These are phyloP conservation scores for Crotalus horridus DNA, from an alignment of 2,113 vertebrate species.

Conservation along the genomic window DNA sequence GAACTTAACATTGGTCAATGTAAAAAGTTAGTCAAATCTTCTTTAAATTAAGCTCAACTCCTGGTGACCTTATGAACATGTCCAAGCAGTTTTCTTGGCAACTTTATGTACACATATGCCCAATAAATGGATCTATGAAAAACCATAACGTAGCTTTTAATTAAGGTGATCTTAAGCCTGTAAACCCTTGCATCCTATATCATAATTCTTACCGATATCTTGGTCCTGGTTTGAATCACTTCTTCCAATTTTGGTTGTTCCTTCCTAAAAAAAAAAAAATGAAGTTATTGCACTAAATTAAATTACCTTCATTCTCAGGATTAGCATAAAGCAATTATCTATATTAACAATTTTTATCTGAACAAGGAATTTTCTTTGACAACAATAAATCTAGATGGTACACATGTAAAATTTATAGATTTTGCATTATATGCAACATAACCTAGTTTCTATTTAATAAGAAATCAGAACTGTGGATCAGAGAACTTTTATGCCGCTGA, in stretches of 20 bases:
- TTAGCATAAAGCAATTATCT: background rate
- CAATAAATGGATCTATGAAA: background rate
- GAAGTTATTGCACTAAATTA: conserved; percentile 14
- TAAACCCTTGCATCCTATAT: background rate
- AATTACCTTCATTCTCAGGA: background rate
- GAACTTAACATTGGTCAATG: background rate
- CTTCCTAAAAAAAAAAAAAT: conserved; percentile 76
- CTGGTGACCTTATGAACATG: background rate
- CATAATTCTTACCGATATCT: conserved; percentile 83
- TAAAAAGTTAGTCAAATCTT: background rate
- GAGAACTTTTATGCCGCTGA: background rate
- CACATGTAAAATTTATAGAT: background rate
- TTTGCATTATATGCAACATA: too few species aligned
- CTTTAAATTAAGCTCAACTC: background rate
- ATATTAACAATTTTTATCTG: background rate
- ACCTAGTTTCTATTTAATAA: background rate
- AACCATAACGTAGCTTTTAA: background rate
- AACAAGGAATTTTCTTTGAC: background rate
- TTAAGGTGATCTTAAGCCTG: background rate
- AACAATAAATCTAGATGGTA: background rate
- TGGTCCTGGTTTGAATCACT: conserved; percentile 80
- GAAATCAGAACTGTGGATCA: background rate
- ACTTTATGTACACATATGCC: background rate
- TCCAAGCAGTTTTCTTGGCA: background rate
- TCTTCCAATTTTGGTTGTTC: conserved; percentile 88